Base-by-base conservation (phyloP, 2,113 vertebrate species). In the Lophura nycthemera region DNA sequence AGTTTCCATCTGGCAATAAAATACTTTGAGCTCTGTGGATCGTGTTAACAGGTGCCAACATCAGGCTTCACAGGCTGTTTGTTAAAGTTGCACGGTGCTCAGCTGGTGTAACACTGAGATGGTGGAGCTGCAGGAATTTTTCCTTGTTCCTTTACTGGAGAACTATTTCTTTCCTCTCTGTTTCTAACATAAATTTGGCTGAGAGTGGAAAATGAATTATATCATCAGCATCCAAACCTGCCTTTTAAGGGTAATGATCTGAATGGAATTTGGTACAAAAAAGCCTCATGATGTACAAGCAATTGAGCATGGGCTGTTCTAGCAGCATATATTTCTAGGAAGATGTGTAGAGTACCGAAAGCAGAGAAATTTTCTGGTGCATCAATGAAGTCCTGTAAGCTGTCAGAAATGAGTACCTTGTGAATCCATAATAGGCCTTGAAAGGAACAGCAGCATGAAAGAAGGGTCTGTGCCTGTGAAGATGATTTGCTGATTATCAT, bases 1-100 rank as follows among this genome's bases (percentile, higher is more conserved):
- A 87, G 79, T 96, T 96, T 95, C 89, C 88, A 52, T 95, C 85
- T 97, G 93, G 95, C 79, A 95, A 30, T 72, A 42, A 83, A 94
- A 90, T 20, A 13, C 4, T 3, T 91, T 89, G 64, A 57, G 83
- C 40, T 86, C 79, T 72, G 47, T 69, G 85, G 75, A 92, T 89
- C 87, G 79, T 96, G 93, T 90, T 93, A 89, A 69, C 88, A 92
- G 91, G 91, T 96, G 95, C 91, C 94, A 95, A 40, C 79, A 89
- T 43, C 56, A 86, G 71, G 36, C 67, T 93, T 54, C 63, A 36
- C 73, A 36, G 72, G 24, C 84, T 61, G 34, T 81, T 77, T 59
- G 50, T 91, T 92, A 89, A 79, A 89, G 64, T 78, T 84, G 78
- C 1, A 3, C 59, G 83, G 80, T 64, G 57, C 57, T 93, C 70